Percentiles rank a stretch among this genome's conserved stretches.
Evolutionary conservation across 1,140 invertebrate genomes (phyloP).

Genomic region (Aphelenchoides fujianensis): DNA sequence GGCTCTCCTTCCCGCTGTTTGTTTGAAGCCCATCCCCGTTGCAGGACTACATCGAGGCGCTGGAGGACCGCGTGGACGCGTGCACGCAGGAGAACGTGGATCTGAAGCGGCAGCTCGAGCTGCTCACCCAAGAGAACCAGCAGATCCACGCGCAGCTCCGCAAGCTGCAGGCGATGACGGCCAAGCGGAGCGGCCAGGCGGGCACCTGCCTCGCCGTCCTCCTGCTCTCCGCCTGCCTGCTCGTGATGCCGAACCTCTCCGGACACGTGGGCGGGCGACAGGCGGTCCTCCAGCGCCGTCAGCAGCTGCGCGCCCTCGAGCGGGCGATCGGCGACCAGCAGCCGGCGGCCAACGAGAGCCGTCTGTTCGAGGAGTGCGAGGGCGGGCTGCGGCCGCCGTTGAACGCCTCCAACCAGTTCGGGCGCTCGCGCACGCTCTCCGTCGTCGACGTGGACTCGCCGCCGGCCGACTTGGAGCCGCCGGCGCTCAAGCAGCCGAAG

Average conservation of each 20-base stretch:
- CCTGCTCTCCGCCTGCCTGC: constrained; percentile 56
- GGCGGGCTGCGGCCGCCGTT: not conserved
- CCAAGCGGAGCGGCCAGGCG: constrained; percentile 53
- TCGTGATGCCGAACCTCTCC: constrained; percentile 56
- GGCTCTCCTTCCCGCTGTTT: constrained; percentile 10
- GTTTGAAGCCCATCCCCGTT: constrained; percentile 32
- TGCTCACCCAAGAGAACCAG: constrained; percentile 46
- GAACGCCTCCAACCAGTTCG: not conserved
- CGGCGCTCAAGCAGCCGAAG: not conserved
- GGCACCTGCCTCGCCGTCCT: constrained; percentile 59
- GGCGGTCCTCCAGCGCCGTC: not conserved
- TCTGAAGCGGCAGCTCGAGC: constrained; percentile 55
- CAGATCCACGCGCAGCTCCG: constrained; percentile 45
- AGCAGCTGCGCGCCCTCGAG: not conserved
- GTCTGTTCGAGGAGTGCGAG: not conserved
- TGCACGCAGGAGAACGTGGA: constrained; percentile 57
- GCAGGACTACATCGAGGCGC: constrained; percentile 61
- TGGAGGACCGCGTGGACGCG: constrained; percentile 56
- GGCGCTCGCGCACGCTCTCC: not conserved
- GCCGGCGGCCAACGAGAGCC: not conserved
- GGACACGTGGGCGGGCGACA: not conserved
- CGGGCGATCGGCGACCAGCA: not conserved
- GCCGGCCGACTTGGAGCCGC: not conserved
- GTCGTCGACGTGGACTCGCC: not conserved
- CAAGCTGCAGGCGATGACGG: constrained; percentile 50